These are phyloP conservation scores for Lepidurus couesii DNA, from an alignment of 1,140 invertebrate genomes.

Conservation along the genomic window DNA sequence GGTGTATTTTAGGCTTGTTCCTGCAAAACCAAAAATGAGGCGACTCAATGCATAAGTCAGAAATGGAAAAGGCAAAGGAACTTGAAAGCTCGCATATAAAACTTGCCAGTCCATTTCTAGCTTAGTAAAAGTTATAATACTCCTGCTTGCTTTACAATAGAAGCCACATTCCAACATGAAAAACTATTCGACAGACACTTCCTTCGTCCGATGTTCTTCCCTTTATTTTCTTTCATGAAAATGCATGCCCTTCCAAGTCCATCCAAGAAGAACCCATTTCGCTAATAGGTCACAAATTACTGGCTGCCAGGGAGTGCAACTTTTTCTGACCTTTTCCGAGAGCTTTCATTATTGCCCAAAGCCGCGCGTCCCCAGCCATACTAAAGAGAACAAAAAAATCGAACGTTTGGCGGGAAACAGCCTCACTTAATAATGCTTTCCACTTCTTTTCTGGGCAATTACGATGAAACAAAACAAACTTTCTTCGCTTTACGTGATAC, in stretches of 20 bases:
- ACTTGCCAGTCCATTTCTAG: neutral
- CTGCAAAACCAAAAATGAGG: neutral
- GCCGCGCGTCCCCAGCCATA: neutral
- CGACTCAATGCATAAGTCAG: neutral
- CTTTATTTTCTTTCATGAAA: neutral
- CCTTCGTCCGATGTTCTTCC: neutral
- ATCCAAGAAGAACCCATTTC: neutral
- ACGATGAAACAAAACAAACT: neutral
- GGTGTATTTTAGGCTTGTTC: neutral
- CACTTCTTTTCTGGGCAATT: neutral
- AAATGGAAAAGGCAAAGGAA: neutral
- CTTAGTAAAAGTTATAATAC: neutral
- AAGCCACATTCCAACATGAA: neutral
- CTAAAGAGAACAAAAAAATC: neutral
- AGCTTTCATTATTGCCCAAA: constrained; percentile 19
- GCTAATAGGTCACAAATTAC: constrained; percentile 16
- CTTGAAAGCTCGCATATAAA: neutral
- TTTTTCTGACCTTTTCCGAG: neutral
- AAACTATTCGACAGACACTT: constrained; percentile 4
- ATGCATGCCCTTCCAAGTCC: neutral
- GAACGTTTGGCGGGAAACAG: neutral
- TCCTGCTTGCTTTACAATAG: neutral
- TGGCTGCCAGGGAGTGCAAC: neutral
- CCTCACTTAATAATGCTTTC: constrained; percentile 16
- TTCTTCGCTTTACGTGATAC: neutral